Percentiles rank a stretch among this genome's conserved stretches.
phyloP scores from a whole-genome alignment of 92 coral and sea anemone species.

The Hydrozoanthus gracilis region DNA sequence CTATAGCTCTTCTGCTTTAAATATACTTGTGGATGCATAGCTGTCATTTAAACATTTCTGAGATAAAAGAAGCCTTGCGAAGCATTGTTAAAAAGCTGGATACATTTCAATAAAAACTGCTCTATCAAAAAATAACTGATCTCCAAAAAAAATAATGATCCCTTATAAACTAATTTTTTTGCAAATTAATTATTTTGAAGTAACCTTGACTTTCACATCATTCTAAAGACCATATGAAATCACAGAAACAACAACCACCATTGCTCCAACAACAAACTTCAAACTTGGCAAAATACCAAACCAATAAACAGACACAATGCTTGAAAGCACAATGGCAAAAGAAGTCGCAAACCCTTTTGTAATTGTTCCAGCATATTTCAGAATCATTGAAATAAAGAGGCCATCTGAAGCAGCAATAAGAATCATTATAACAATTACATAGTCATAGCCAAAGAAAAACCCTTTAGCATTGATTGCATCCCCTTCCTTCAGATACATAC shows the following conservation, averaged over 20 bases:
- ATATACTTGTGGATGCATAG: too few species aligned
- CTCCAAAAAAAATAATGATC: too few species aligned
- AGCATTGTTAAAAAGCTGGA: too few species aligned
- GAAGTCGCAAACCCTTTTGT: constrained; percentile 93
- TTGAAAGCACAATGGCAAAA: constrained; percentile 82
- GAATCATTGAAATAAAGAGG: constrained; percentile 73
- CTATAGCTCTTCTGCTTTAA: too few species aligned
- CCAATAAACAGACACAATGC: constrained; percentile 75
- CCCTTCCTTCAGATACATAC: constrained; percentile 79
- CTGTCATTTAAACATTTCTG: too few species aligned
- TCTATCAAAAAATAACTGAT: too few species aligned
- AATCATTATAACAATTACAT: constrained; percentile 69
- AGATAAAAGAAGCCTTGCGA: too few species aligned
- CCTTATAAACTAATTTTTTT: too few species aligned
- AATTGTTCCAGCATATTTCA: constrained; percentile 85
- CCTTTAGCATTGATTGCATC: constrained; percentile 59
- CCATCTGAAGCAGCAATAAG: constrained; percentile 79
- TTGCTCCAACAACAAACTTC: constrained; percentile 70
- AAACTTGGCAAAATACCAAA: constrained; percentile 78
- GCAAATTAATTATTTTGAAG: background rate
- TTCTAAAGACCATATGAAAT: constrained; percentile 57
- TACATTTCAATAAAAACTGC: too few species aligned
- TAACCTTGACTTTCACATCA: background rate
- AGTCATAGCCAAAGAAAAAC: constrained; percentile 78
- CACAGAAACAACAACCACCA: constrained; percentile 73